phyloP scores from a whole-genome alignment of 2,797 vertebrate genomes.

The Bovichtus diacanthus region DNA sequence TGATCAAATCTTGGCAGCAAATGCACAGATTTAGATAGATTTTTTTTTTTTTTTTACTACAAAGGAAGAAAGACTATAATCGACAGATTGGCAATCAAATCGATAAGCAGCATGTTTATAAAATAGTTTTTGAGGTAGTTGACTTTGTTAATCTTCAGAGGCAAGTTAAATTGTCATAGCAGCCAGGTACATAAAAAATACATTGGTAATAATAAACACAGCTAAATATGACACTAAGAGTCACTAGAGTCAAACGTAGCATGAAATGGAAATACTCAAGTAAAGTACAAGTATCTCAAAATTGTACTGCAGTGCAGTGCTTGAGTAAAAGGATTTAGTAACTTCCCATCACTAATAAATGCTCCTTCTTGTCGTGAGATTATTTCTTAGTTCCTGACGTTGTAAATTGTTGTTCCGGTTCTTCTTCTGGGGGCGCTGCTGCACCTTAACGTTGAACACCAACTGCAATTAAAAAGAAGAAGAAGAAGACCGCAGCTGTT shows the following conservation, averaged over 20 bases:
- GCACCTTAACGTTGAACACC: rapidly evolving
- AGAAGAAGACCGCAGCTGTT: slow-evolving; percentile 42
- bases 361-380: not conserved
- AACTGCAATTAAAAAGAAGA: slow-evolving; percentile 6
- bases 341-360: not conserved
- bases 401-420: rapidly evolving
- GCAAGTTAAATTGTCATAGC: no score
- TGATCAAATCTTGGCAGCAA: not conserved
- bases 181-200: no score
- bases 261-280: not conserved
- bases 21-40: not conserved
- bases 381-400: not conserved
- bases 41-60: not conserved
- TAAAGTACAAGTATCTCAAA: not conserved
- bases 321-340: not conserved
- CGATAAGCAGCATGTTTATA: not conserved
- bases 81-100: not conserved
- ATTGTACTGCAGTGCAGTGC: not conserved
- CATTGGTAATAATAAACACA: no score
- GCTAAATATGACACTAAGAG: no score
- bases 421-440: slow-evolving; percentile 19
- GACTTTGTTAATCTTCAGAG: no score
- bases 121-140: not conserved
- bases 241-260: not conserved
- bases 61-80: not conserved